Evolutionary conservation across 2,113 vertebrate species (phyloP), one percentile per base, ranked within the genome.

Genomic region (Cololabis saira): DNA sequence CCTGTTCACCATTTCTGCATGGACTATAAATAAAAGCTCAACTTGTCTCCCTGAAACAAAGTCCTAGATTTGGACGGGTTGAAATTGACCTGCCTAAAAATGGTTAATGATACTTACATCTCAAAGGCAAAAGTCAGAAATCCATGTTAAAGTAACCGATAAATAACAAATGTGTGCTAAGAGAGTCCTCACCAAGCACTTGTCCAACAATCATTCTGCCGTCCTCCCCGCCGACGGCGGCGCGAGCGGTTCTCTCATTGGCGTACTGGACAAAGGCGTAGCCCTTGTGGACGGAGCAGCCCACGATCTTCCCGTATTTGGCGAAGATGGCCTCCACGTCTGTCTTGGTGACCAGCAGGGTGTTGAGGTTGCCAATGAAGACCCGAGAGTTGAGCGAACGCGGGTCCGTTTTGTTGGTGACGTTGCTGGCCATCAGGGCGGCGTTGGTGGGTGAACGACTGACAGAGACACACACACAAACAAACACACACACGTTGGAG

Each of bases 331-430:
- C 93, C 78, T 96, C 95, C 43, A 96, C 95, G 7, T 96, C 95
- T 0, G 86, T 92, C 84, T 96, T 96, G 90, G 95, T 96, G 75
- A 96, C 95, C 85, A 96, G 91, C 80, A 96, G 87, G 1, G 95
- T 96, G 84, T 96, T 96, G 53, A 96, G 95, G 93, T 96, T 96
- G 30, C 95, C 95, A 42, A 96, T 96, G 89, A 96, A 96, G 44
- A 96, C 95, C 45, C 95, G 93, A 4, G 95, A 96, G 84, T 96
- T 96, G 86, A 96, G 89, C 51, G 95, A 96, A 45, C 95, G 94
- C 0, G 90, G 95, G 81, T 96, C 95, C 5, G 92, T 96, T 88
- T 95, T 96, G 91, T 96, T 96, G 86, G 95, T 96, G 69, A 96
- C 94, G 67, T 96, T 96, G 92, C 93, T 94, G 76, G 95, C 94